Evolutionary conservation across 2,888 invertebrate genomes (phyloP).

Genomic region (Eugnorisma glareosa): DNA sequence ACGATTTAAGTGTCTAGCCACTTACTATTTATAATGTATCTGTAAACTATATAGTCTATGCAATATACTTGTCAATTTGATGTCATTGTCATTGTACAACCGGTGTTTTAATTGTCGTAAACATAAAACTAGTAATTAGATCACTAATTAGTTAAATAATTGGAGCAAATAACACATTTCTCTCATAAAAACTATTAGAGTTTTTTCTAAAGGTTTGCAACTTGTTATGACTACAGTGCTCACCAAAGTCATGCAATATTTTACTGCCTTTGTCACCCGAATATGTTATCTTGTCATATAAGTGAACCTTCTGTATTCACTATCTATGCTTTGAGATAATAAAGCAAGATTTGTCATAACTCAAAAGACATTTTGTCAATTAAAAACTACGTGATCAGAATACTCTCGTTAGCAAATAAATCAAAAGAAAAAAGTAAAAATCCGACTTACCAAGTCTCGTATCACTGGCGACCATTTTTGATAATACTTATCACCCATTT

Average conservation of each 20-base stretch:
- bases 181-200: neutral
- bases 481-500: conserved; percentile 66
- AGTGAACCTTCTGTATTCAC: conserved; percentile 10
- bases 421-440: conserved; percentile 15
- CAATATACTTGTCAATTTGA: too few species aligned
- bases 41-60: too few species aligned
- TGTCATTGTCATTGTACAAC: too few species aligned
- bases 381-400: neutral
- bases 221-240: neutral
- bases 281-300: neutral
- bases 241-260: too few species aligned
- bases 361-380: neutral
- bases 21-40: too few species aligned
- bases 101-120: too few species aligned
- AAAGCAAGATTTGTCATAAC: neutral
- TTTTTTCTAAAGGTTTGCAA: neutral
- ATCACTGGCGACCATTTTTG: conserved; percentile 67
- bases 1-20: too few species aligned
- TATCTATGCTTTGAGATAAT: neutral
- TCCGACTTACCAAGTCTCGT: conserved; percentile 64
- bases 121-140: too few species aligned
- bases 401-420: conserved; percentile 21
- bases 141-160: too few species aligned
- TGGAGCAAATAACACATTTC: neutral
- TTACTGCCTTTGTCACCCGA: neutral